Percentiles rank a stretch among this genome's conserved stretches.
phyloP scores from a whole-genome alignment of 1,140 invertebrate genomes.

The Neotoxoptera formosana region DNA sequence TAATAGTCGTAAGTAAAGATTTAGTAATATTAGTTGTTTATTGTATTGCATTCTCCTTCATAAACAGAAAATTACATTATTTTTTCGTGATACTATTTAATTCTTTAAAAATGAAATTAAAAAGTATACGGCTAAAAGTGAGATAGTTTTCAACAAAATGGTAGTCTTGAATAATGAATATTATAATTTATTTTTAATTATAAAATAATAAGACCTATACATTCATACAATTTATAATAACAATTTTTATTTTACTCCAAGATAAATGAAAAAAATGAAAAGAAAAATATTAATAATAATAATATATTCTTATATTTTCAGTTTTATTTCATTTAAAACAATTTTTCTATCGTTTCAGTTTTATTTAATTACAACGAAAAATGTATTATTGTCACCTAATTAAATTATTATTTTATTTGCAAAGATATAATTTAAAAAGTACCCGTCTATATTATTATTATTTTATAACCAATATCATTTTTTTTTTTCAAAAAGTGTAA shows the following conservation, averaged over 20 bases:
- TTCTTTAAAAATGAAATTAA: background rate
- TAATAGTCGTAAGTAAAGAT: background rate
- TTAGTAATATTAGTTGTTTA: background rate
- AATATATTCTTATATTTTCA: background rate
- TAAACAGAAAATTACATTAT: background rate
- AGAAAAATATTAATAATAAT: background rate
- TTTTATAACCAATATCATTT: background rate
- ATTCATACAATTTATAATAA: background rate
- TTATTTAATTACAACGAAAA: background rate
- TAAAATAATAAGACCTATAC: background rate
- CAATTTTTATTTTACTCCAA: background rate
- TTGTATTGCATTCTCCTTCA: background rate
- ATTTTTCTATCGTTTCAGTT: background rate
- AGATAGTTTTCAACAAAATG: background rate
- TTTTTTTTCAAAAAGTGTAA: background rate
- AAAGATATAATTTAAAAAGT: background rate
- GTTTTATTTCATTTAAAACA: background rate
- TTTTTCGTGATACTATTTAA: background rate
- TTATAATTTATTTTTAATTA: slow-evolving; percentile 9
- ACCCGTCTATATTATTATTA: background rate
- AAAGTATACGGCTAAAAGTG: background rate
- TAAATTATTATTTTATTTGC: background rate
- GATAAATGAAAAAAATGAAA: background rate
- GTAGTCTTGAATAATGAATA: background rate
- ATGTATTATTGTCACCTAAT: background rate